Percentiles rank a stretch among this genome's conserved stretches.
Conservation (phyloP, 2,113 vertebrate species). For the Piaya cayana region DNA sequence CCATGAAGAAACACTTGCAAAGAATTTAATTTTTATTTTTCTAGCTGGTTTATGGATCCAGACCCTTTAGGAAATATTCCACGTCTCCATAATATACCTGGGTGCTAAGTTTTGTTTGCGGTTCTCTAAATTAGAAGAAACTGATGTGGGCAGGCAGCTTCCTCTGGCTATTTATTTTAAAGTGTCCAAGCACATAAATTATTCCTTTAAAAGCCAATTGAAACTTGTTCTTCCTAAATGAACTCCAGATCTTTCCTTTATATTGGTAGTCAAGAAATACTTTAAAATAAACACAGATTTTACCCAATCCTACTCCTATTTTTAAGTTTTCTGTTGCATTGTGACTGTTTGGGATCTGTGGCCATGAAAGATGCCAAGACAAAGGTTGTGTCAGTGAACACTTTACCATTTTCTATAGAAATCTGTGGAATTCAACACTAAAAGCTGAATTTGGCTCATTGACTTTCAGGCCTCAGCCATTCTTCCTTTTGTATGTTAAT, state of each 20-base stretch:
- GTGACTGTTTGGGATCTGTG: neutral
- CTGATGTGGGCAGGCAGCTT: constrained; percentile 28
- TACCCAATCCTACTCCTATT: neutral
- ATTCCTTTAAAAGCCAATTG: constrained; percentile 21
- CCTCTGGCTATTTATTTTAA: constrained; percentile 37
- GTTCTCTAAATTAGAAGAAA: constrained; percentile 20
- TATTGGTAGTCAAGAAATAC: neutral
- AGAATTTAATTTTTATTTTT: neutral
- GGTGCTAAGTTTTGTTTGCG: neutral
- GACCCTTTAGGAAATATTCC: neutral
- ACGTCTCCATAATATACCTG: neutral
- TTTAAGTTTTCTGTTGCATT: neutral
- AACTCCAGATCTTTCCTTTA: constrained; percentile 27
- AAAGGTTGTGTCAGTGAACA: neutral
- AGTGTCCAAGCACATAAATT: constrained; percentile 32
- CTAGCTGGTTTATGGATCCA: neutral
- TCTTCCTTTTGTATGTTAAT: neutral
- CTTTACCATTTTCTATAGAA: neutral
- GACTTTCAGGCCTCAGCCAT: neutral
- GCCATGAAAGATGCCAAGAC: neutral
- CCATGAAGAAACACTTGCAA: neutral
- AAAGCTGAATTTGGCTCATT: neutral
- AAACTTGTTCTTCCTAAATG: constrained; percentile 48
- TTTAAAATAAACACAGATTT: constrained; percentile 4
- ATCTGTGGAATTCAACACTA: neutral